Evolutionary conservation across 2,797 vertebrate species (phyloP), one percentile per base, ranked within the genome.

Genomic region (Amniataba percoides): DNA sequence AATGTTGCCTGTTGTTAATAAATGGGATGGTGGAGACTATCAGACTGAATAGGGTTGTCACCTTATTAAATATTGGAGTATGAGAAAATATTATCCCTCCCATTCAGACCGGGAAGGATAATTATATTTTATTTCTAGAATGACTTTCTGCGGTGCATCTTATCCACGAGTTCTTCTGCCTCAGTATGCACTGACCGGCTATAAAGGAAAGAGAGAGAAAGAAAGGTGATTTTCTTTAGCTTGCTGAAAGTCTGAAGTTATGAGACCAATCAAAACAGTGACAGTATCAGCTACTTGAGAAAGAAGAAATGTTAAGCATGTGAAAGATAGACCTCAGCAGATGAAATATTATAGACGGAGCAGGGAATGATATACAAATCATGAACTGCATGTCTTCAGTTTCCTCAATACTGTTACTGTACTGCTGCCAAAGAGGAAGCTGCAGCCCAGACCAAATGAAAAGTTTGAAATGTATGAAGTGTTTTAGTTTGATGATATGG

Each of bases 1-100:
- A 83, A 84, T 78, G 67, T 64, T 87, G 67, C 58, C 72, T 74
- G 66, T 66, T 82, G 71, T 84, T 88, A 84, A 87, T 88, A 87
- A 84, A 83, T 78, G 52, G 40, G 27, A 69, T 65, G 40, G 77
- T 42, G 58, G 53, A 84, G 75, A 89, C 34, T 75, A 71, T 87
- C 60, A 27, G 88, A 88, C 66, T 85, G 52, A 86, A 87, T 52
- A 59, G 49, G 57, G 59, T 73, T 80, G 73, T 66, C 68, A 71
- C 46, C 73, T 80, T 80, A 86, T 84, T 86, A 85, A 84, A 81
- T 64, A 67, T 60, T 60, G 39, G 65, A 57, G 56, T 40, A 74
- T 63, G 59, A 58, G 48, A 23, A 80, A 83, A 85, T 76, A 57
- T 74, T 68, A 80, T 71, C 23, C 40, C 40, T 73, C 65, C 40